These are phyloP conservation scores for Philonicus albiceps DNA, from an alignment of 2,888 invertebrate species.

Conservation along the genomic window DNA sequence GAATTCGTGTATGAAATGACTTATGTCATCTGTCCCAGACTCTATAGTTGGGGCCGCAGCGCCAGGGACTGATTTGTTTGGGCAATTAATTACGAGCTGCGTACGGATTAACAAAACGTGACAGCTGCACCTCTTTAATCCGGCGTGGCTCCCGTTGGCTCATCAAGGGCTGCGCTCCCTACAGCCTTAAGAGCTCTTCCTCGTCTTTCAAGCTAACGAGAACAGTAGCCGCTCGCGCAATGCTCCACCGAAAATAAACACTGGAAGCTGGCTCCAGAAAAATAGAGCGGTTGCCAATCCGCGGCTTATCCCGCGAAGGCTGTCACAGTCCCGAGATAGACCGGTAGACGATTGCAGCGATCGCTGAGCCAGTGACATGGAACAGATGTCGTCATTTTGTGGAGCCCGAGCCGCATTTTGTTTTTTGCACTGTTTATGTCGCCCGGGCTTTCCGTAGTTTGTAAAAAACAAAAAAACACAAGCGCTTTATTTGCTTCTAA, in stretches of 20 bases:
- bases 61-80: not conserved
- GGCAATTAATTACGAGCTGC: not conserved
- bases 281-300: not conserved
- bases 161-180: not conserved
- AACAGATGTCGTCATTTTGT: constrained; percentile 34
- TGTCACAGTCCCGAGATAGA: not conserved
- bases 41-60: not conserved
- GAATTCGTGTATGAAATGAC: not conserved
- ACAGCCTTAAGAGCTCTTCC: not conserved
- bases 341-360: not conserved
- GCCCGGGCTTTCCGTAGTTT: constrained; percentile 11
- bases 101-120: not conserved
- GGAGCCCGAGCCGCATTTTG: not conserved
- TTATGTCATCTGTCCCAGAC: not conserved
- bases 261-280: not conserved
- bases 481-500: constrained; percentile 5
- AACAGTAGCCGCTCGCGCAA: not conserved
- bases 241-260: not conserved
- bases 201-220: not conserved
- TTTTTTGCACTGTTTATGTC: not conserved
- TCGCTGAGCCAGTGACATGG: constrained; percentile 21
- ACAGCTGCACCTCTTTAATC: constrained; percentile 24
- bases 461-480: no score
- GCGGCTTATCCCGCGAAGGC: not conserved
- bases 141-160: not conserved